Conservation (phyloP, 1,140 invertebrate species). For the Diabrotica virgifera region DNA sequence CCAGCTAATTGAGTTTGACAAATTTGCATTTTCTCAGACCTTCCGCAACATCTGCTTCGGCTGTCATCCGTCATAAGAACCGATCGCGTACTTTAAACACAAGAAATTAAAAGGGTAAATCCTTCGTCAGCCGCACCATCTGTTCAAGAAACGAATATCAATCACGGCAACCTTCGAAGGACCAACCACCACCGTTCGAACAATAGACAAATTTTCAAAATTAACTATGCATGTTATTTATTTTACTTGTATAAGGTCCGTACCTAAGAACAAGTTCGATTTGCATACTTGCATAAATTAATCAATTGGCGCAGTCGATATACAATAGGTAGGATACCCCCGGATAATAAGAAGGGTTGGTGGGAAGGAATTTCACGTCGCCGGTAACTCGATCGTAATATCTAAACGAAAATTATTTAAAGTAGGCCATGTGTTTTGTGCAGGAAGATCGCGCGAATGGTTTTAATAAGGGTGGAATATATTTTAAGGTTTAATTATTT, state of each 20-base stretch:
- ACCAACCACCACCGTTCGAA: constrained; percentile 2
- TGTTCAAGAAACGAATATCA: constrained; percentile 9
- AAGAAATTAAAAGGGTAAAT: constrained; percentile 17
- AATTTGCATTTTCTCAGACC: constrained; percentile 16
- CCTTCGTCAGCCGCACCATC: constrained; percentile 3
- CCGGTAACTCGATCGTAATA: constrained; percentile 17
- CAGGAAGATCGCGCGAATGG: constrained; percentile 15
- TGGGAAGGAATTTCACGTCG: constrained; percentile 1
- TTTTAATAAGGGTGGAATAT: constrained; percentile 19
- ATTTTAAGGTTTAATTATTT: constrained; percentile 20
- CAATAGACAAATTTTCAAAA: constrained; percentile 14
- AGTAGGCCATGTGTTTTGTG: constrained; percentile 19
- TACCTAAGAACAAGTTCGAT: constrained; percentile 18
- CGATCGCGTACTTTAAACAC: constrained; percentile 12
- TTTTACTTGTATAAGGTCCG: constrained; percentile 6
- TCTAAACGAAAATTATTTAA: constrained; percentile 19
- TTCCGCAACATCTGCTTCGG: constrained; percentile 11
- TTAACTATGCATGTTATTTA: constrained; percentile 21
- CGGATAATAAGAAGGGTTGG: constrained; percentile 19
- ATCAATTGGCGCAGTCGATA: constrained; percentile 9
- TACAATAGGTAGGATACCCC: constrained; percentile 9
- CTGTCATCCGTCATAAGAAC: constrained; percentile 8
- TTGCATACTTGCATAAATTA: constrained; percentile 21
- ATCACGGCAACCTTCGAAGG: constrained; percentile 13
- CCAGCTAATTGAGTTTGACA: neutral